Conservation (phyloP, 2,113 vertebrate species). For the Thalassarche chlororhynchos region DNA sequence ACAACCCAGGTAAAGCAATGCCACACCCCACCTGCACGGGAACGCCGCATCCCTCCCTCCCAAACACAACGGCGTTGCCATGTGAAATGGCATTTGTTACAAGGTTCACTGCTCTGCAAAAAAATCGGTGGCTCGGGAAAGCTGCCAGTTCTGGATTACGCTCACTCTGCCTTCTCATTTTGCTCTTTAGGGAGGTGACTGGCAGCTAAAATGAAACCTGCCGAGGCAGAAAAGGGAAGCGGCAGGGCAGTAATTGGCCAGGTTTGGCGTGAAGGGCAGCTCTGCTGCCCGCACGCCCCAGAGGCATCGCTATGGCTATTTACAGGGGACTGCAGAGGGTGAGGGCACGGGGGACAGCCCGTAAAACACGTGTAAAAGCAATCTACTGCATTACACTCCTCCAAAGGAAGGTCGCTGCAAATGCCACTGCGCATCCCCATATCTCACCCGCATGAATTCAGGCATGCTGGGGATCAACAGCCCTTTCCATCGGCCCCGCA, state of each 20-base stretch:
- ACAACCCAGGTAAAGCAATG: not conserved
- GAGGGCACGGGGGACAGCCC: not conserved
- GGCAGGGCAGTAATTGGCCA: not conserved
- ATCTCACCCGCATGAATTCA: fast-evolving
- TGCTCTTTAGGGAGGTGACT: not conserved
- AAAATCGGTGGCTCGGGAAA: not conserved
- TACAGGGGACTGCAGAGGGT: not conserved
- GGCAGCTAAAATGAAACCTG: not conserved
- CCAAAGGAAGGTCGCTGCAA: not conserved
- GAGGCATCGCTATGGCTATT: not conserved
- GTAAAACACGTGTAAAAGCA: fast-evolving
- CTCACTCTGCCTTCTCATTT: not conserved
- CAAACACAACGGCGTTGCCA: not conserved
- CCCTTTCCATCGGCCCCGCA: not conserved
- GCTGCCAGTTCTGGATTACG: not conserved
- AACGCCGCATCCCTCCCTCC: not conserved
- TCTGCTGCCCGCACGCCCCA: not conserved
- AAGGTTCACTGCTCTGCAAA: not conserved
- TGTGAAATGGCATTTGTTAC: not conserved
- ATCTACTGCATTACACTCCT: not conserved
- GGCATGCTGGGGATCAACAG: not conserved
- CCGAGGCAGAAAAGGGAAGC: not conserved
- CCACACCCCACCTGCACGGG: not conserved
- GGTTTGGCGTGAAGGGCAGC: not conserved
- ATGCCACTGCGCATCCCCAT: not conserved